Conservation (phyloP, 2,797 vertebrate genomes). For the Halcyon leucocephala region DNA sequence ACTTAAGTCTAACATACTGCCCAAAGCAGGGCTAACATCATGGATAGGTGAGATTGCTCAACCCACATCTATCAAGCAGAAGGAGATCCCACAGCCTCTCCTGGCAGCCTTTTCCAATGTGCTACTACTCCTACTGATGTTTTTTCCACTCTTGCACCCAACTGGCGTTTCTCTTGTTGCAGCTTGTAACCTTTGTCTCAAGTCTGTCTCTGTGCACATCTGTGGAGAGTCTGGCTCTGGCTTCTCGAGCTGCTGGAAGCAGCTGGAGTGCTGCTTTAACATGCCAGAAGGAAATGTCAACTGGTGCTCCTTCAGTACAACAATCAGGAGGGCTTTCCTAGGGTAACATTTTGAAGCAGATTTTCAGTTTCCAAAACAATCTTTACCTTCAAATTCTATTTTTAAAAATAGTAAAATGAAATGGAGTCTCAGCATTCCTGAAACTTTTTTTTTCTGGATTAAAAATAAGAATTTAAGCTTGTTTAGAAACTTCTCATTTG, state of each 20-base stretch:
- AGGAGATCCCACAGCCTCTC: not conserved
- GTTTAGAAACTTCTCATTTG: not conserved
- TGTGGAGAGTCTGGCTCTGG: not conserved
- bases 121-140: not conserved
- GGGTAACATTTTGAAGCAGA: not conserved
- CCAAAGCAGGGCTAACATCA: not conserved
- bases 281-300: not conserved
- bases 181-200: not conserved
- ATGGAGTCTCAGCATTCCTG: not conserved
- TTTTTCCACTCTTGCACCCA: not conserved
- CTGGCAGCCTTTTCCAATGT: not conserved
- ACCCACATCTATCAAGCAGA: not conserved
- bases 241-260: not conserved
- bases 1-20: not conserved
- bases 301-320: not conserved
- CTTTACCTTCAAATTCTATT: not conserved
- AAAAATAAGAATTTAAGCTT: not conserved
- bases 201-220: not conserved
- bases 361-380: not conserved
- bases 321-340: not conserved
- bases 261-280: not conserved
- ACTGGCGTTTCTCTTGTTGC: not conserved
- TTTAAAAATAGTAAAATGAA: fast-evolving
- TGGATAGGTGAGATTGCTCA: not conserved
- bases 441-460: not conserved